phyloP scores from a whole-genome alignment of 2,888 invertebrate species.

The Bombyx huttoni region DNA sequence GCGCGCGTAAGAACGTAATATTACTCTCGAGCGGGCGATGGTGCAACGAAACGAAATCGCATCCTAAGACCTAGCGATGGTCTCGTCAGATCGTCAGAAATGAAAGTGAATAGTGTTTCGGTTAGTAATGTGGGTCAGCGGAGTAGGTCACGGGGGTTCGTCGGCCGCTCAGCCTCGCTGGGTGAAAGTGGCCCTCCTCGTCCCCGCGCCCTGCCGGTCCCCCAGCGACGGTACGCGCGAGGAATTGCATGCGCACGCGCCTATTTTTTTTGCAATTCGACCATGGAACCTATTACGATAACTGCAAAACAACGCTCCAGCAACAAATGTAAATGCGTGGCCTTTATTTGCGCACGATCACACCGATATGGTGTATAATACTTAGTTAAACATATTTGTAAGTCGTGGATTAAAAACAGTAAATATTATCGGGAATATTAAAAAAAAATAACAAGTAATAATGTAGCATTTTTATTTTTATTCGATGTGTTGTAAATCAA shows the following conservation, averaged over 20 bases:
- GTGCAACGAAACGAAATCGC: conserved; percentile 37
- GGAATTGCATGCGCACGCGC: conserved; percentile 57
- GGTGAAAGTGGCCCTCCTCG: conserved; percentile 64
- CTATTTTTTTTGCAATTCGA: conserved; percentile 67
- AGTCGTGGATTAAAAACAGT: neutral
- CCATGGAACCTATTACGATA: conserved; percentile 69
- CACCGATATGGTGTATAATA: conserved; percentile 9
- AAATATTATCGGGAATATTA: too few relatives aligned
- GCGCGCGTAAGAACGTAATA: conserved; percentile 15
- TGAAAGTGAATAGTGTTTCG: conserved; percentile 67
- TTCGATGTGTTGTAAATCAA: too few relatives aligned
- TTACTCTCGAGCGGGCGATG: conserved; percentile 27
- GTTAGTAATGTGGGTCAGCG: conserved; percentile 62
- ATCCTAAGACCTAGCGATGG: conserved; percentile 58
- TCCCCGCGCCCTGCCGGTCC: conserved; percentile 31
- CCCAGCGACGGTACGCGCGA: conserved; percentile 40
- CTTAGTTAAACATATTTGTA: neutral
- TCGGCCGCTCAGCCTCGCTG: conserved; percentile 68
- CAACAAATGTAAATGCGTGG: conserved; percentile 58
- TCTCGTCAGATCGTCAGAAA: conserved; percentile 52
- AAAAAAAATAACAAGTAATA: too few relatives aligned
- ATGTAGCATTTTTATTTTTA: too few relatives aligned
- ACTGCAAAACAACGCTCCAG: conserved; percentile 56
- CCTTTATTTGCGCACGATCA: conserved; percentile 50
- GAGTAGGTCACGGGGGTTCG: conserved; percentile 68